phyloP scores from a whole-genome alignment of 2,888 invertebrate species.

The Drosophila mimica region DNA sequence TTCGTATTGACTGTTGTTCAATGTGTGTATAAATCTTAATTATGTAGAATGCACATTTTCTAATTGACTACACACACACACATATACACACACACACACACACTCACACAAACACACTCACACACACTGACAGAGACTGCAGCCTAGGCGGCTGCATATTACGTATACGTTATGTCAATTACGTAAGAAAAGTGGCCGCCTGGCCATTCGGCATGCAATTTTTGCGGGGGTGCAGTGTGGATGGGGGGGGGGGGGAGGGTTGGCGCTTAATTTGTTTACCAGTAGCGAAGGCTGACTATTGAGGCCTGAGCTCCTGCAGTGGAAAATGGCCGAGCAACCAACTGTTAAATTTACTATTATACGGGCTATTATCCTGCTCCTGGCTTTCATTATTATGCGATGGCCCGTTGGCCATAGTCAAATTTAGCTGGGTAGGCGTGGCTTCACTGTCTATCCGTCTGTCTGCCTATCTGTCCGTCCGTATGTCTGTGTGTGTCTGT shows the following conservation, averaged over 20 bases:
- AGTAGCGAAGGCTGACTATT: constrained; percentile 49
- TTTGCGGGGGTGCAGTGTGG: constrained; percentile 20
- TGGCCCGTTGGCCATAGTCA: constrained; percentile 60
- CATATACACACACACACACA: constrained; percentile 10
- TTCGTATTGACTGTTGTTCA: constrained; percentile 59
- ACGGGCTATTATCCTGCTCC: constrained; percentile 75
- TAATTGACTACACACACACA: constrained; percentile 68
- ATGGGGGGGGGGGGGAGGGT: neutral
- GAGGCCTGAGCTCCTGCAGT: constrained; percentile 41
- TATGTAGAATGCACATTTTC: constrained; percentile 78
- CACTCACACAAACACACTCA: constrained; percentile 13
- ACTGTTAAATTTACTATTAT: constrained; percentile 81
- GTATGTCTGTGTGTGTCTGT: constrained; percentile 32
- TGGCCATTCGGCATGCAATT: constrained; percentile 49
- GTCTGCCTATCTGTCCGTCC: constrained; percentile 30
- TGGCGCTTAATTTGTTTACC: constrained; percentile 78
- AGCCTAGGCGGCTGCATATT: constrained; percentile 55
- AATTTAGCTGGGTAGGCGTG: constrained; percentile 40
- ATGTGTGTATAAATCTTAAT: constrained; percentile 76
- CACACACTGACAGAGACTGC: constrained; percentile 6
- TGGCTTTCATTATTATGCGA: constrained; percentile 67
- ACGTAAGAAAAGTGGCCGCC: constrained; percentile 73
- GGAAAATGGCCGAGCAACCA: constrained; percentile 64
- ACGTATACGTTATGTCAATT: constrained; percentile 77
- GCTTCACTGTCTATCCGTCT: constrained; percentile 4